Evolutionary conservation across 92 coral and sea anemone genomes (phyloP).

Genomic region (Montipora capitata): DNA sequence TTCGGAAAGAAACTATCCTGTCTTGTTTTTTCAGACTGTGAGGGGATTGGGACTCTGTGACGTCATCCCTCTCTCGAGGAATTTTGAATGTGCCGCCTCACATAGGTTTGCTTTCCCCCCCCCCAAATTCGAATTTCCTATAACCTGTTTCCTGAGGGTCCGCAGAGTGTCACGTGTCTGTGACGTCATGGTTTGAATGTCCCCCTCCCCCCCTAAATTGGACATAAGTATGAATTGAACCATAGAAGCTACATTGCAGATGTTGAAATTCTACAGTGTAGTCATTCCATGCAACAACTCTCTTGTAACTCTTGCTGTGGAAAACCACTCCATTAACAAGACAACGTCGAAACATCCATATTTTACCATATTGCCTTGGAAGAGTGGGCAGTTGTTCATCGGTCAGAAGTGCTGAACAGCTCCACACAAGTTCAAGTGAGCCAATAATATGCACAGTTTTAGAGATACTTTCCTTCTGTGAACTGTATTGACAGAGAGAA

Average conservation of each 20-base stretch:
- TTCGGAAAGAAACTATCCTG: too few relatives aligned
- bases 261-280: constrained; percentile 16
- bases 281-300: neutral
- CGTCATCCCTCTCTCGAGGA: too few relatives aligned
- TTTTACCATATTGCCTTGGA: constrained; percentile 10
- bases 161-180: too few relatives aligned
- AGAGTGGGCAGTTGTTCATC: constrained; percentile 33
- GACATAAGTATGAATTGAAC: constrained; percentile 20
- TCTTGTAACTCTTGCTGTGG: constrained; percentile 40
- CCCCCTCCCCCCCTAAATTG: too few relatives aligned
- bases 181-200: too few relatives aligned
- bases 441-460: constrained; percentile 30
- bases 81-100: too few relatives aligned
- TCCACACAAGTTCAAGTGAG: constrained; percentile 37
- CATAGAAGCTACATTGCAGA: neutral
- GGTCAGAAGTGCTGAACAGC: constrained; percentile 16
- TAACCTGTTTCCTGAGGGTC: too few relatives aligned
- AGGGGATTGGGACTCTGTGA: too few relatives aligned
- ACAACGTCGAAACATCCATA: constrained; percentile 40
- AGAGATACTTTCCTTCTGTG: constrained; percentile 11
- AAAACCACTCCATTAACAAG: constrained; percentile 4
- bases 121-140: too few relatives aligned
- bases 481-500: neutral
- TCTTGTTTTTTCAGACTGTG: too few relatives aligned
- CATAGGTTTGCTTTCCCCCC: too few relatives aligned